phyloP scores from a whole-genome alignment of 2,797 vertebrate genomes.

The Ataeniobius toweri region DNA sequence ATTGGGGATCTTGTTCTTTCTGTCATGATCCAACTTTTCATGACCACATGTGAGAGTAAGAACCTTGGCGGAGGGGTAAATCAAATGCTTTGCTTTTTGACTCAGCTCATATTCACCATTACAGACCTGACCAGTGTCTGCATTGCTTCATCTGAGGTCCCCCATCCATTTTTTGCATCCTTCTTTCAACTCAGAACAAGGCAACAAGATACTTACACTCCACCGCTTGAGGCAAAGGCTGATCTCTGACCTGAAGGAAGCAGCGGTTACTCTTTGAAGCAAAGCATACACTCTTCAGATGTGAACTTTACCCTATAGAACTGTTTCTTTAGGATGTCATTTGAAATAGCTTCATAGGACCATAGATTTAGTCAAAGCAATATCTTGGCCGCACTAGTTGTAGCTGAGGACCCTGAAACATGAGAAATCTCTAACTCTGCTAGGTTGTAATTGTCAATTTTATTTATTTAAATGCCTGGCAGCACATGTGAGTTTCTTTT shows the following conservation, averaged over 20 bases:
- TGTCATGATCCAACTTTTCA: background rate
- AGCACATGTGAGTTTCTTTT: too few species aligned
- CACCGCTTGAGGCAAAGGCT: background rate
- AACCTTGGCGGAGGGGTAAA: background rate
- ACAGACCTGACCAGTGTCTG: background rate
- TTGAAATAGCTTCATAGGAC: background rate
- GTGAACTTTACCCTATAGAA: background rate
- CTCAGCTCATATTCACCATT: background rate
- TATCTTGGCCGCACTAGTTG: too few species aligned
- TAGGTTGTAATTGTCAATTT: too few species aligned
- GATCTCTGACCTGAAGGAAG: background rate
- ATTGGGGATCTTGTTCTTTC: background rate
- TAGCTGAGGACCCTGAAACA: too few species aligned
- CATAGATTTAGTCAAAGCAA: too few species aligned
- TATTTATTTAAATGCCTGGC: too few species aligned
- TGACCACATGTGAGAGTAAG: background rate
- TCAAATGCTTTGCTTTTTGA: background rate
- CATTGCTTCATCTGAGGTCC: background rate
- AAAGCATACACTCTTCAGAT: conserved; percentile 9
- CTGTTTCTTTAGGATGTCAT: background rate
- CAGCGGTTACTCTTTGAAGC: conserved; percentile 5
- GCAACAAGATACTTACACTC: background rate
- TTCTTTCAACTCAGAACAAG: background rate
- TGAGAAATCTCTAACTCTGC: too few species aligned
- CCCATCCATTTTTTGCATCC: background rate